These are phyloP conservation scores for Odontesthes bonariensis DNA, from an alignment of 2,113 vertebrate genomes.

Conservation along the genomic window DNA sequence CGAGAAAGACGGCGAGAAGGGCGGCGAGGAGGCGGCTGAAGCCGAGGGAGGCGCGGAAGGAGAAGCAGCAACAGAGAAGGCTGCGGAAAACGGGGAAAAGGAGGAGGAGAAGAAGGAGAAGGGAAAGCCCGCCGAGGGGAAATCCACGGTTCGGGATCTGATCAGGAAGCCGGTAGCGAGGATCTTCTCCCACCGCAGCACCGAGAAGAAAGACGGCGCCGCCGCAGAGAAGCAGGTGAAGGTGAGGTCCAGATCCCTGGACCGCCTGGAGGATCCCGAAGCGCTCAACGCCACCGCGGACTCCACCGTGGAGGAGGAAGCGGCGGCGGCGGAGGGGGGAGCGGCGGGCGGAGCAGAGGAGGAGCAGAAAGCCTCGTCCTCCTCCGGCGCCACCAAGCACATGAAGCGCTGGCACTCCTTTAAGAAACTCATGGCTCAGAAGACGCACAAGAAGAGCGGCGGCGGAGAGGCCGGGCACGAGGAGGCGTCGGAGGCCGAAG, in stretches of 20 bases:
- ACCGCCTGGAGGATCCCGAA: slow-evolving; percentile 80
- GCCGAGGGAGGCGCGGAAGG: slow-evolving; percentile 61
- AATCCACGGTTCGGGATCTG: slow-evolving; percentile 82
- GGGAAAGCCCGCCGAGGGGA: slow-evolving; percentile 73
- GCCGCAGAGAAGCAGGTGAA: slow-evolving; percentile 63
- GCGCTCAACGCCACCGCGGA: slow-evolving; percentile 70
- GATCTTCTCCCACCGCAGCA: slow-evolving; percentile 85
- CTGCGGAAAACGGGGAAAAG: slow-evolving; percentile 73
- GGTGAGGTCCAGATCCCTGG: slow-evolving; percentile 82
- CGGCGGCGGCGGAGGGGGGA: slow-evolving; percentile 23
- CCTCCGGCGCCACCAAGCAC: slow-evolving; percentile 76
- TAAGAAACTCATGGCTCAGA: slow-evolving; percentile 86
- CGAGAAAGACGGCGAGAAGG: slow-evolving; percentile 73
- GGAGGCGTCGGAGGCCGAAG: slow-evolving; percentile 76
- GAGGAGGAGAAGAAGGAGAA: slow-evolving; percentile 80
- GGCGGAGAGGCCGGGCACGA: slow-evolving; percentile 72
- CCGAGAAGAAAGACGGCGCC: slow-evolving; percentile 82
- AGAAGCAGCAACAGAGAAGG: slow-evolving; percentile 70
- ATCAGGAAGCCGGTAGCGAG: slow-evolving; percentile 84
- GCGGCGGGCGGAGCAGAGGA: slow-evolving; percentile 57
- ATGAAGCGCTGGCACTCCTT: slow-evolving; percentile 87
- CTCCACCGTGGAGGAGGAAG: slow-evolving; percentile 68
- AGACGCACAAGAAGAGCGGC: slow-evolving; percentile 80
- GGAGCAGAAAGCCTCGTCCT: slow-evolving; percentile 75
- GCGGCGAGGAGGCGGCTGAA: slow-evolving; percentile 50